Conservation (phyloP, 2,888 invertebrate species). For the Agonopterix alstromeriana region DNA sequence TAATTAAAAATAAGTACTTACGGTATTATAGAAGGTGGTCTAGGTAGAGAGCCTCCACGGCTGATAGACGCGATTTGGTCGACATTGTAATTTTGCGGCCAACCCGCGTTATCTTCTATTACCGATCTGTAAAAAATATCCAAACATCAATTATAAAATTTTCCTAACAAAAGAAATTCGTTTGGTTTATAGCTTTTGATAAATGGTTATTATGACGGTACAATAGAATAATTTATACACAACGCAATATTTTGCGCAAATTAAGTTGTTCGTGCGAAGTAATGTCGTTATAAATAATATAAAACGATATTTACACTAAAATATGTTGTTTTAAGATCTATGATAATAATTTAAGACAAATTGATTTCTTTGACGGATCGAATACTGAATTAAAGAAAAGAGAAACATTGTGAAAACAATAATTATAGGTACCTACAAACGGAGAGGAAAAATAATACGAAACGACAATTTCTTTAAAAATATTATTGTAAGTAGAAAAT, state of each 20-base stretch:
- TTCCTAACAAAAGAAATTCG: background rate
- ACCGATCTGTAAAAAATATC: constrained; percentile 61
- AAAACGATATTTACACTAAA: no score
- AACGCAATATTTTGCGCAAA: background rate
- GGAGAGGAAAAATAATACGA: no score
- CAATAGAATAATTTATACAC: background rate
- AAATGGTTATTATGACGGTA: background rate
- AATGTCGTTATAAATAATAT: no score
- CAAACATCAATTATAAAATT: background rate
- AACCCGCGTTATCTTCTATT: constrained; percentile 74
- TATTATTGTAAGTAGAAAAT: no score
- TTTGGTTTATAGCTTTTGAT: background rate
- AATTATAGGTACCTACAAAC: no score
- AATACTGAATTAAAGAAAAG: no score
- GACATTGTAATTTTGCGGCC: constrained; percentile 69
- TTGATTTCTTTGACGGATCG: no score
- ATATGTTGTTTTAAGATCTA: no score
- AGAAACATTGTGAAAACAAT: no score
- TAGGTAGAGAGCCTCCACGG: constrained; percentile 66
- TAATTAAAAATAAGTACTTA: constrained; percentile 32
- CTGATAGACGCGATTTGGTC: constrained; percentile 72
- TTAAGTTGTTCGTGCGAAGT: no score
- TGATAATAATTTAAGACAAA: no score
- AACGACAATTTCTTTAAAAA: no score
- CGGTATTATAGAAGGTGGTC: constrained; percentile 70